Evolutionary conservation across 2,113 vertebrate species (phyloP).

Genomic region (Mustela nigripes): DNA sequence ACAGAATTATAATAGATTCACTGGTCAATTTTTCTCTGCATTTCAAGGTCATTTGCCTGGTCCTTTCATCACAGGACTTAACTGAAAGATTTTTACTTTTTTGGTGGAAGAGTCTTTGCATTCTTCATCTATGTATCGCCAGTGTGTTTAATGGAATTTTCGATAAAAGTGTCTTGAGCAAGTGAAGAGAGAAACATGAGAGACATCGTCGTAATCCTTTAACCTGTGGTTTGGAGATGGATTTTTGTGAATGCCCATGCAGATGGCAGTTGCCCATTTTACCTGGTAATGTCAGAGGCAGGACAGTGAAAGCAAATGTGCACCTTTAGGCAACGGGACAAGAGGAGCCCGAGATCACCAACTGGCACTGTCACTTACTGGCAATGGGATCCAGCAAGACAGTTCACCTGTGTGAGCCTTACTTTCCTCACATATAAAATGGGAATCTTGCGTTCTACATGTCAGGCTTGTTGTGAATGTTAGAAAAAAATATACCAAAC

Average conservation of each 20-base stretch:
- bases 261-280: no score
- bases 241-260: not conserved
- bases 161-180: not conserved
- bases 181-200: not conserved
- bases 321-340: no score
- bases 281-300: not conserved
- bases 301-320: not conserved
- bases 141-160: not conserved
- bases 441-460: not conserved
- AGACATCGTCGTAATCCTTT: not conserved
- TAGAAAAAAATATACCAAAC: not conserved
- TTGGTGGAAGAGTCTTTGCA: not conserved
- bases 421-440: constrained; percentile 17
- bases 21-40: not conserved
- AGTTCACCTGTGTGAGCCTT: not conserved
- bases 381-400: not conserved
- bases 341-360: not conserved
- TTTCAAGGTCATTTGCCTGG: not conserved
- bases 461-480: not conserved
- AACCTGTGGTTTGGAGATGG: not conserved
- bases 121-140: not conserved
- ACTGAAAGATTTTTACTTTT: not conserved
- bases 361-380: not conserved
- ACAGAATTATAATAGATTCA: not conserved
- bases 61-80: not conserved